phyloP scores from a whole-genome alignment of 2,113 vertebrate genomes.

The Probosciger aterrimus region DNA sequence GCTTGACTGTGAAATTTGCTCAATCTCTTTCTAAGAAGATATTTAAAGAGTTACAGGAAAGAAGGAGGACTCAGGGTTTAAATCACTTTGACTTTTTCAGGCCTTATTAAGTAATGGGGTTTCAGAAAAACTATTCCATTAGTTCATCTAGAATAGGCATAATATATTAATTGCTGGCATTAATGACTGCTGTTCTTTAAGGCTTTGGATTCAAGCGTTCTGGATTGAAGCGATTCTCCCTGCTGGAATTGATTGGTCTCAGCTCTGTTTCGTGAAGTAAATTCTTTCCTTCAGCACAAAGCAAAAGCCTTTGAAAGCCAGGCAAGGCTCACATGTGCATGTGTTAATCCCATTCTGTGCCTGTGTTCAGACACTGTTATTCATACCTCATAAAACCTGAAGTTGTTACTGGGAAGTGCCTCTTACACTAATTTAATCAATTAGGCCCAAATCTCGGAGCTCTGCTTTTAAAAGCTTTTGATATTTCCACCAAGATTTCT shows the following conservation, averaged over 20 bases:
- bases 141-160: background rate
- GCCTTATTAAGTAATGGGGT: background rate
- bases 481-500: background rate
- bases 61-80: background rate
- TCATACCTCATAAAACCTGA: constrained; percentile 12
- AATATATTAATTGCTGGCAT: background rate
- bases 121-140: background rate
- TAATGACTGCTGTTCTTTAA: background rate
- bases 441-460: constrained; percentile 4
- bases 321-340: background rate
- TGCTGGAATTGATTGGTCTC: constrained; percentile 51
- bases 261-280: constrained; percentile 1
- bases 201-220: background rate
- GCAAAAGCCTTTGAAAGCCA: constrained; percentile 37
- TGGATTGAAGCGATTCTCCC: constrained; percentile 44
- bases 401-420: background rate
- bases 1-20: background rate
- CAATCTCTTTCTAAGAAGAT: background rate
- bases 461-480: constrained; percentile 1
- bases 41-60: background rate
- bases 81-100: background rate
- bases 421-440: constrained; percentile 42
- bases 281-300: constrained; percentile 19
- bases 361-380: constrained; percentile 12
- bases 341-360: constrained; percentile 25